These are phyloP conservation scores for Pheosia tremula DNA, from an alignment of 2,888 invertebrate genomes.

Conservation along the genomic window DNA sequence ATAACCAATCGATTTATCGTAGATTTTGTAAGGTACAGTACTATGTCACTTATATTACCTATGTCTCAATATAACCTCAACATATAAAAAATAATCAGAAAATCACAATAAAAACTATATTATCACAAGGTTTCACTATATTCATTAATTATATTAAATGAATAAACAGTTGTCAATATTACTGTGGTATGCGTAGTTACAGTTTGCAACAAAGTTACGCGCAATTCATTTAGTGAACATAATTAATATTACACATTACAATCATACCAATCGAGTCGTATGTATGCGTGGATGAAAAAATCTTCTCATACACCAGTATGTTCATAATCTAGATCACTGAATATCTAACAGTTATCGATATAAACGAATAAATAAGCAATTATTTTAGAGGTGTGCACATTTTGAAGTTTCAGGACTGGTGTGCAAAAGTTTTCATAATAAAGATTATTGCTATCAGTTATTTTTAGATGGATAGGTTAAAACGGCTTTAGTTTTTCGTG, in stretches of 20 bases:
- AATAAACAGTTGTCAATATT: constrained; percentile 9
- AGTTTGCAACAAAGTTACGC: constrained; percentile 27
- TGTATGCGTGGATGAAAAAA: constrained; percentile 38
- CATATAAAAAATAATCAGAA: no score
- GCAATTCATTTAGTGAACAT: constrained; percentile 28
- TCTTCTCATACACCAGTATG: constrained; percentile 39
- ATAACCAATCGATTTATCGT: no score
- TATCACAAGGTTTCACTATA: no score
- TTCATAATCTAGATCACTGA: constrained; percentile 48
- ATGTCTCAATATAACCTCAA: no score
- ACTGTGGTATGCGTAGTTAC: constrained; percentile 11
- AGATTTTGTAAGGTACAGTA: no score
- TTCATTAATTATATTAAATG: no score
- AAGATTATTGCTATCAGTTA: constrained; percentile 4
- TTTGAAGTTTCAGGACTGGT: constrained; percentile 25
- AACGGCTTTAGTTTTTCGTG: no score
- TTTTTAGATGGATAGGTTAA: no score
- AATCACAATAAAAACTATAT: no score
- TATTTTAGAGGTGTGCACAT: constrained; percentile 25
- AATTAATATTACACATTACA: constrained; percentile 49
- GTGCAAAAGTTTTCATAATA: constrained; percentile 38
- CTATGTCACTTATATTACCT: no score
- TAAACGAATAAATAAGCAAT: constrained; percentile 57
- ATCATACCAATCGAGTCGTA: constrained; percentile 40
- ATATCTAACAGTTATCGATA: constrained; percentile 52